Conservation (phyloP, 2,888 invertebrate species). For the Acanthacorydalis orientalis region DNA sequence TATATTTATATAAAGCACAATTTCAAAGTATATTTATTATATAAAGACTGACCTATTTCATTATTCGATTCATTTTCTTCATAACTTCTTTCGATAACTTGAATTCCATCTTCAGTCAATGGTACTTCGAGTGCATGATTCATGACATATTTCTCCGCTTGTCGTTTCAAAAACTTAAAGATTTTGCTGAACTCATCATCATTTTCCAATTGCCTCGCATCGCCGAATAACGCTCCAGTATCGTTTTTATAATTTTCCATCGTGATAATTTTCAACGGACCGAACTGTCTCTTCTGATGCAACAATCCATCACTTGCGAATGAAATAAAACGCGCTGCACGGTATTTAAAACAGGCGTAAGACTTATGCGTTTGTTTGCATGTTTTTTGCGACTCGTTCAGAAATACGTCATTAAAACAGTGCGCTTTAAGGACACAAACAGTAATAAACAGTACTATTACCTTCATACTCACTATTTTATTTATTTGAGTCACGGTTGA, state of each 20-base stretch:
- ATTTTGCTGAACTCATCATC: constrained; percentile 18
- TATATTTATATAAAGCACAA: too few species aligned
- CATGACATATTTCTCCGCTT: constrained; percentile 15
- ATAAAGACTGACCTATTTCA: neutral
- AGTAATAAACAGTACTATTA: too few species aligned
- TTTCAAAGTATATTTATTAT: neutral
- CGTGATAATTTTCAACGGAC: constrained; percentile 16
- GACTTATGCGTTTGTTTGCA: constrained; percentile 1
- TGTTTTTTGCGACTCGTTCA: constrained; percentile 1
- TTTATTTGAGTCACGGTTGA: too few species aligned
- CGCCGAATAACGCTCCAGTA: constrained; percentile 7
- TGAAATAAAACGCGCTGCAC: neutral
- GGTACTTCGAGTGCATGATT: constrained; percentile 17
- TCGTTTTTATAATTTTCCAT: constrained; percentile 10
- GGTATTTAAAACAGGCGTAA: constrained; percentile 4
- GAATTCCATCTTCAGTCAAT: constrained; percentile 17
- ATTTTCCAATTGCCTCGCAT: constrained; percentile 11
- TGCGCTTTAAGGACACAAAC: too few species aligned
- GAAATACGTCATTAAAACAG: neutral
- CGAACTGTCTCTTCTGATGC: constrained; percentile 1
- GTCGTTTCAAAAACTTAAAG: constrained; percentile 18
- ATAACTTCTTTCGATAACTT: constrained; percentile 11
- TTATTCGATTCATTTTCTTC: neutral
- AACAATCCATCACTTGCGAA: too few species aligned
- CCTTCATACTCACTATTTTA: too few species aligned